Conservation (phyloP, 2,113 vertebrate species). For the Numenius arquata region DNA sequence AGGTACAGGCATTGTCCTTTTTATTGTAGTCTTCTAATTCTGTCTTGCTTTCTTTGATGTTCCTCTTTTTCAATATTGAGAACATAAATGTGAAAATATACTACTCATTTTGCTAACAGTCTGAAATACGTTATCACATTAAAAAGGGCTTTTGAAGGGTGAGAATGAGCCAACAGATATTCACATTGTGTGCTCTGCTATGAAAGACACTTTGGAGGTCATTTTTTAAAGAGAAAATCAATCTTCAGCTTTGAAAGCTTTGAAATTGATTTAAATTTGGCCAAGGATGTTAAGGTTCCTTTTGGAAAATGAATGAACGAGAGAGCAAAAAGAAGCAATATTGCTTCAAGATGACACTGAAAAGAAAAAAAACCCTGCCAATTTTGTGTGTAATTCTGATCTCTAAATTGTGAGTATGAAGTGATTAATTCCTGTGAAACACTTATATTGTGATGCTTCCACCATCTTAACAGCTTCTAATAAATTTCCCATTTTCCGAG, state of each 20-base stretch:
- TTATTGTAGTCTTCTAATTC: background rate
- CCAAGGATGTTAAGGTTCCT: background rate
- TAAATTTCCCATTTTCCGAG: background rate
- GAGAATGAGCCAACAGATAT: background rate
- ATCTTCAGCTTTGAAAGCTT: conserved; percentile 19
- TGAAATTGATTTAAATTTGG: background rate
- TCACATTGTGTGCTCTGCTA: background rate
- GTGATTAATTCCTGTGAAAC: background rate
- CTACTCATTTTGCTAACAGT: background rate
- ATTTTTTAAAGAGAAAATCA: conserved; percentile 5
- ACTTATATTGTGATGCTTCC: background rate
- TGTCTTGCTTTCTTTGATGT: background rate
- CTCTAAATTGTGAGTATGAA: background rate
- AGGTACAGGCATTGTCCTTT: background rate
- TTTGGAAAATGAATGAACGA: background rate
- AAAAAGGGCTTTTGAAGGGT: conserved; percentile 24
- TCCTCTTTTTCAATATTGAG: background rate
- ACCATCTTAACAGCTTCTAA: background rate
- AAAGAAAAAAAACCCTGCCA: background rate
- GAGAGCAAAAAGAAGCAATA: background rate
- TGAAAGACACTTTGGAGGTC: background rate
- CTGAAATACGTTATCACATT: conserved; percentile 5
- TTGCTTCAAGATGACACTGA: background rate
- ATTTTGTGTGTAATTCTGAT: background rate
- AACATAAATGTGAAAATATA: background rate